Evolutionary conservation across 1,140 invertebrate genomes (phyloP), one percentile per base, ranked within the genome.

Genomic region (Drosophila equinoxialis): DNA sequence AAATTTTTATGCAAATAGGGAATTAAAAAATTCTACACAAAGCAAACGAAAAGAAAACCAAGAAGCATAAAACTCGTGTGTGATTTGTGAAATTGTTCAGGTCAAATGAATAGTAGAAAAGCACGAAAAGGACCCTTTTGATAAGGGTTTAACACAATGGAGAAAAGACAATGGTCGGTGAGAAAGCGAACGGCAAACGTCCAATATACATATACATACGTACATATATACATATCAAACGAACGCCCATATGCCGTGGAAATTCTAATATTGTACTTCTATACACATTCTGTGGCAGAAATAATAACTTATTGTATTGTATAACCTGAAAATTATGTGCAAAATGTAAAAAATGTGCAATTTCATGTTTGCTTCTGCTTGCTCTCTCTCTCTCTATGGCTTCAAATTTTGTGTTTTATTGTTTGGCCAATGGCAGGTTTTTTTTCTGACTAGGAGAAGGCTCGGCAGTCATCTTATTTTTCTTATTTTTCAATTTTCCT

Each of bases 291-390:
- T n/a, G n/a, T n/a, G 42, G 42, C 17, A 6, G 42, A 45, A 17
- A 51, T 51, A 51, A 51, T 51, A 51, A 51, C 45, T 51, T 51
- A 51, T 51, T 51, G 45, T 51, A 51, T 51, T 51, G 45, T 23
- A 51, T 51, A 37, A 59, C 57, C 26, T 20, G 35, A 37, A 89
- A 83, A 87, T 89, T 65, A 80, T 89, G 79, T 83, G 77, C 42
- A 41, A 79, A 77, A 73, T 70, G 69, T 79, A 55, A 89, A 89
- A 87, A 84, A 87, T 89, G 77, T 89, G 84, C 84, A 78, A 89
- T 89, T 89, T 87, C 80, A 87, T 84, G 80, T 84, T 76, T 76
- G 65, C 55, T 79, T 69, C 74, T 54, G 55, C 7, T 1, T 30
- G 37, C 23, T 59, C 3, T 1, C 30, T 45, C 41, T n/a, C n/a